These are phyloP conservation scores for Acipenser ruthenus DNA, from an alignment of 2,797 vertebrate genomes.

Conservation along the genomic window DNA sequence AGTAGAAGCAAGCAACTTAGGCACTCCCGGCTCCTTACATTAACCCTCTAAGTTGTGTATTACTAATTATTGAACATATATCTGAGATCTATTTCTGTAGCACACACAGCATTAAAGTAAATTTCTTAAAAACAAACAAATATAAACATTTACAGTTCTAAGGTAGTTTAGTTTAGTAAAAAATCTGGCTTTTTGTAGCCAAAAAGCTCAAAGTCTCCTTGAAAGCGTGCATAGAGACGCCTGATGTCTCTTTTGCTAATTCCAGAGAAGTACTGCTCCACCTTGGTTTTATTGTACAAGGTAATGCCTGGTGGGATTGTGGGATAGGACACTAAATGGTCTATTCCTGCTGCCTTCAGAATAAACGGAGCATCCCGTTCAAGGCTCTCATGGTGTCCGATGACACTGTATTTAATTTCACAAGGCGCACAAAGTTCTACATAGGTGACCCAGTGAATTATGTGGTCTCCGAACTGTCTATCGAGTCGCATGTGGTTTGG, in stretches of 20 bases:
- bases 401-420: slow-evolving; percentile 75
- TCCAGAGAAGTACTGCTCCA: slow-evolving; percentile 82
- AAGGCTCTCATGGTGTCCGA: slow-evolving; percentile 93
- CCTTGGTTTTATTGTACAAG: slow-evolving; percentile 85
- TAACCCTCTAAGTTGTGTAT: too few relatives aligned
- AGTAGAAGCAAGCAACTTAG: too few relatives aligned
- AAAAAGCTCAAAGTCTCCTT: slow-evolving; percentile 88
- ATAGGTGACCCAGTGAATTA: slow-evolving; percentile 94
- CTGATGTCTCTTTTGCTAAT: slow-evolving; percentile 80
- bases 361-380: slow-evolving; percentile 84
- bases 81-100: too few relatives aligned
- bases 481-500: slow-evolving; percentile 77
- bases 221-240: slow-evolving; percentile 76
- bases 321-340: slow-evolving; percentile 82
- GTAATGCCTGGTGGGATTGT: slow-evolving; percentile 92
- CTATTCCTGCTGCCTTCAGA: slow-evolving; percentile 75
- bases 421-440: slow-evolving; percentile 89
- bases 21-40: too few relatives aligned
- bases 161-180: slow-evolving; percentile 64
- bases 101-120: too few relatives aligned
- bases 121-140: too few relatives aligned
- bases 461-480: slow-evolving; percentile 83
- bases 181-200: slow-evolving; percentile 85
- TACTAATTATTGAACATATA: too few relatives aligned
- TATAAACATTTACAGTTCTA: too few relatives aligned